A percentile compares a stretch with the other conserved stretches of the same genome.
phyloP scores from a whole-genome alignment of 2,797 vertebrate species.

The Acipenser oxyrinchus region DNA sequence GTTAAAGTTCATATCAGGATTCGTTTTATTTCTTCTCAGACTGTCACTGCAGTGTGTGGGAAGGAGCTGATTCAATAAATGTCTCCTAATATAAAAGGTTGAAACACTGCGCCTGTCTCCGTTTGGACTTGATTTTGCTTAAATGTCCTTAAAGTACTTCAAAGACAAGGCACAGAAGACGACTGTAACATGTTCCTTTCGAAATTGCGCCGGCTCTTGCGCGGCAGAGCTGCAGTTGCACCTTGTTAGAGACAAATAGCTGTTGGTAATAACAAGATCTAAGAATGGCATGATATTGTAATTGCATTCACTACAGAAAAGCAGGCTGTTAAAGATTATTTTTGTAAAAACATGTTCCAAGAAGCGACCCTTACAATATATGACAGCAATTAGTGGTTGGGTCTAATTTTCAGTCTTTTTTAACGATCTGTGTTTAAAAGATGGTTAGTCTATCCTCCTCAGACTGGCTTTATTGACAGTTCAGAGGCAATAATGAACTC shows the following conservation, averaged over 20 bases:
- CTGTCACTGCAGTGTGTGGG: neutral
- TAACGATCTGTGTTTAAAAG: no score
- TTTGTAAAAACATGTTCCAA: neutral
- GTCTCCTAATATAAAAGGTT: neutral
- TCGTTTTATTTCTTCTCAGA: slow-evolving; percentile 34
- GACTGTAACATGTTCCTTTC: neutral
- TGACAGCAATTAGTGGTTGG: no score
- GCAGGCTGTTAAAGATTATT: no score
- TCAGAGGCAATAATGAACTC: neutral
- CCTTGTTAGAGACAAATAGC: no score
- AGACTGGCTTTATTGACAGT: neutral
- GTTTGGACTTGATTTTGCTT: neutral
- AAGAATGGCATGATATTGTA: no score
- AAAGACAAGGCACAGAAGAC: neutral
- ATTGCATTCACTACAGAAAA: no score
- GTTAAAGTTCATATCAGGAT: slow-evolving; percentile 52
- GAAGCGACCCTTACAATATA: neutral
- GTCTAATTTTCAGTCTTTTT: no score
- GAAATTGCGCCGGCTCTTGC: neutral
- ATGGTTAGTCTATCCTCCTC: neutral
- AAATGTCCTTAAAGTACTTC: neutral
- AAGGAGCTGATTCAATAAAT: slow-evolving; percentile 6
- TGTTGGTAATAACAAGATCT: no score
- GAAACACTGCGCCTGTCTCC: neutral
- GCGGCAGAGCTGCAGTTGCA: no score